Evolutionary conservation across 2,888 invertebrate species (phyloP).

Genomic region (Acanthococcus lagerstroemiae): DNA sequence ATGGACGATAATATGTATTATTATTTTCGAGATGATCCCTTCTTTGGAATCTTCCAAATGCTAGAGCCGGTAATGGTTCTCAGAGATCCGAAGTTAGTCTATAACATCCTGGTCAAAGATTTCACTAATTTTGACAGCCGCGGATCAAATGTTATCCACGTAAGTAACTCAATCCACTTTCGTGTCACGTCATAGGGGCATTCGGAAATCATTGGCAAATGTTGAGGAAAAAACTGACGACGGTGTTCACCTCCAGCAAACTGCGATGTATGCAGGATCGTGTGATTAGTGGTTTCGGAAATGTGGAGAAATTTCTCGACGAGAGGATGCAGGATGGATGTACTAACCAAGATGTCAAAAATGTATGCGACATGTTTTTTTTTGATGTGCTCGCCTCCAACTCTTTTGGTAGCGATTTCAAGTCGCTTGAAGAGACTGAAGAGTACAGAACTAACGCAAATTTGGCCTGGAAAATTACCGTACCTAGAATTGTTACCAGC

Average conservation of each 20-base stretch:
- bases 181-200: conserved; percentile 32
- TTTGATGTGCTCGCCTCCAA: conserved; percentile 14
- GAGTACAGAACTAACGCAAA: neutral
- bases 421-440: conserved; percentile 32
- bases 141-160: conserved; percentile 18
- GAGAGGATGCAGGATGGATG: neutral
- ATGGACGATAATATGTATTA: no score
- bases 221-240: conserved; percentile 41
- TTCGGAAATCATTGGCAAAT: conserved; percentile 41
- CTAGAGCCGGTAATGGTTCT: conserved; percentile 24
- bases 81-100: conserved; percentile 28
- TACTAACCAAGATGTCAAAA: neutral
- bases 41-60: conserved; percentile 29
- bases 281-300: conserved; percentile 22
- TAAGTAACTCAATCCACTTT: conserved; percentile 32
- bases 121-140: conserved; percentile 34
- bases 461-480: conserved; percentile 34
- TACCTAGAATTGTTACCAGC: conserved; percentile 29
- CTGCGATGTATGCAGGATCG: conserved; percentile 38
- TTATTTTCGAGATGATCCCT: conserved; percentile 36
- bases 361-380: conserved; percentile 1
- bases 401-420: conserved; percentile 17
- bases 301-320: conserved; percentile 11
- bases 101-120: conserved; percentile 34
- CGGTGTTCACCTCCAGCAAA: conserved; percentile 43